Evolutionary conservation across 2,888 invertebrate genomes (phyloP).

Genomic region (Gastracanthus pulcherrimus): DNA sequence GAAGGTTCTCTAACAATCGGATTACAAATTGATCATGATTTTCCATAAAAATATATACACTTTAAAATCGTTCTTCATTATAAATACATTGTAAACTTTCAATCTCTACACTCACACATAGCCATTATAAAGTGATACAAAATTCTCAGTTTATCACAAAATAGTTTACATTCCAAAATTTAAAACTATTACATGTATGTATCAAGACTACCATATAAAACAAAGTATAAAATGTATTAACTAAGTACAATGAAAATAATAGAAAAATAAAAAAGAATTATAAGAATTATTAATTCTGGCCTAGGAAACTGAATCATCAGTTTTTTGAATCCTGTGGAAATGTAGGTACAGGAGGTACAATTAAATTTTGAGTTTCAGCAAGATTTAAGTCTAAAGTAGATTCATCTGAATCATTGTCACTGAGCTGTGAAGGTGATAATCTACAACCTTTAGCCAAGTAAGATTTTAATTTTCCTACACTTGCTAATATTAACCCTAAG

Average conservation of each 20-base stretch:
- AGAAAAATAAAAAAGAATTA: constrained; percentile 36
- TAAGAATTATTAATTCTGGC: neutral
- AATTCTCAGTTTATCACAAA: constrained; percentile 50
- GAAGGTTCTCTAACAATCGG: neutral
- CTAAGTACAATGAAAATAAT: constrained; percentile 39
- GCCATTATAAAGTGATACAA: constrained; percentile 29
- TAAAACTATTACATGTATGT: constrained; percentile 5
- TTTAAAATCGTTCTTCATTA: neutral
- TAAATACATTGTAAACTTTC: constrained; percentile 25
- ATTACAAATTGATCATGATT: constrained; percentile 18
- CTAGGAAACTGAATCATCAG: neutral
- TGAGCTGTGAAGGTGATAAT: constrained; percentile 86
- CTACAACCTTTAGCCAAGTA: constrained; percentile 87
- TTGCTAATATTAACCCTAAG: constrained; percentile 94
- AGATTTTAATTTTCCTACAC: constrained; percentile 87
- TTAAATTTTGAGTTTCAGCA: neutral
- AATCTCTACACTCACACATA: constrained; percentile 13
- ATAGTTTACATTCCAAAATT: constrained; percentile 37
- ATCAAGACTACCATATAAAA: constrained; percentile 26
- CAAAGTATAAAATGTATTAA: constrained; percentile 36
- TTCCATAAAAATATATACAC: constrained; percentile 36
- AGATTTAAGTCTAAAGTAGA: constrained; percentile 12
- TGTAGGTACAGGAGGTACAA: constrained; percentile 11
- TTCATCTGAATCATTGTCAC: constrained; percentile 85
- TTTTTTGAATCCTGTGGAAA: neutral